phyloP scores from a whole-genome alignment of 2,888 invertebrate genomes.

The Lymantria monacha region DNA sequence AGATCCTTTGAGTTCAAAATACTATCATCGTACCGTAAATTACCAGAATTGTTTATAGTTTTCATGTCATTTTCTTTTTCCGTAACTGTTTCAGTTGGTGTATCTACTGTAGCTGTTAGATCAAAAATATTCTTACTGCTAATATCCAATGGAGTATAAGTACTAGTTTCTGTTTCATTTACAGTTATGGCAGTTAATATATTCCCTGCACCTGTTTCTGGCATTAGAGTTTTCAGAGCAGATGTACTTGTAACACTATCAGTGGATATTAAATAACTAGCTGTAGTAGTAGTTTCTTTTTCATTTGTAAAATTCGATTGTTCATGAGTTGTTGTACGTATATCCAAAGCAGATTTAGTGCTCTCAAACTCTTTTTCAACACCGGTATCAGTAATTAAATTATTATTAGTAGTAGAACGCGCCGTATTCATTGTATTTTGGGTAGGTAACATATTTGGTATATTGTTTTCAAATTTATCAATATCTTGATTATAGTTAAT shows the following conservation, averaged over 20 bases:
- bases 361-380: neutral
- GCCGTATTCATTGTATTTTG: neutral
- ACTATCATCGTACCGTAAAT: no score
- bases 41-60: no score
- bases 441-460: neutral
- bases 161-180: no score
- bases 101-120: no score
- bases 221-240: neutral
- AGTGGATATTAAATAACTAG: neutral
- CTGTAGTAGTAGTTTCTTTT: neutral
- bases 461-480: no score
- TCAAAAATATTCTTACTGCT: no score
- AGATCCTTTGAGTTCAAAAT: no score
- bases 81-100: no score
- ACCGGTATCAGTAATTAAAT: neutral
- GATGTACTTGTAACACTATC: neutral
- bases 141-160: no score
- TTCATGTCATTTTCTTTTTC: no score
- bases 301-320: constrained; percentile 1
- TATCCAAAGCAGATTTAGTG: neutral
- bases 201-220: neutral
- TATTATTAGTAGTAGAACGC: neutral
- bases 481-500: no score
- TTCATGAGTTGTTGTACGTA: neutral
- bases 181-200: no score